Base-by-base conservation (phyloP, 2,113 vertebrate genomes). In the Syrmaticus mikado region DNA sequence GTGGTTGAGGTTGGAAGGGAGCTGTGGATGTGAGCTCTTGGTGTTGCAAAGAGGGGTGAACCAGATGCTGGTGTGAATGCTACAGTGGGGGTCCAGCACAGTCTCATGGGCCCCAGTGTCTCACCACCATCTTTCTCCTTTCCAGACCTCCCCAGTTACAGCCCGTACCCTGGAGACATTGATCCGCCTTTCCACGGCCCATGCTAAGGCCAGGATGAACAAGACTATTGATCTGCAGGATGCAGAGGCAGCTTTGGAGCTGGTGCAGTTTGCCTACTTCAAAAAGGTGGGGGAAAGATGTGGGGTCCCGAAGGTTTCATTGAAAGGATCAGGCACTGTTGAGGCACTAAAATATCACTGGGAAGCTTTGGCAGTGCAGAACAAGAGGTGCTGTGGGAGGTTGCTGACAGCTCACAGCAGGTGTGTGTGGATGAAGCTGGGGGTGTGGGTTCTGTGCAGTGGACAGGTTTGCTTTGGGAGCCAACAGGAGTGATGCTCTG, bases 181-280 rank as follows among this genome's bases (percentile, higher is more conserved):
- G 96, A 99, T 99, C 95, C 99, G 99, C 34, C 97, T 99, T 92
- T 98, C 99, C 86, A 99, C 99, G 0, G 99, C 99, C 2, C 99
- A 99, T 0, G 99, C 99, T 52, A 99, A 99, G 95, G 98, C 98
- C 73, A 98, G 99, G 53, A 99, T 99, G 98, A 99, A 97, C 97
- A 99, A 99, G 95, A 97, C 97, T 0, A 98, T 99, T 40, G 98
- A 99, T 85, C 97, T 99, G 87, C 97, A 98, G 94, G 99, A 99
- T 18, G 98, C 99, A 0, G 98, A 99, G 94, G 98, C 98, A 2
- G 99, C 99, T 0, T 98, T 99, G 95, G 98, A 99, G 95, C 97
- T 99, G 15, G 99, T 99, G 94, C 99, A 99, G 95, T 99, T 99
- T 0, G 99, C 99, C 32, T 99, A 99, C 96, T 99, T 99, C 93